Percentiles rank a stretch among this genome's conserved stretches.
These are phyloP conservation scores for Bombus picipes DNA, from an alignment of 1,140 invertebrate genomes.

Conservation along the genomic window DNA sequence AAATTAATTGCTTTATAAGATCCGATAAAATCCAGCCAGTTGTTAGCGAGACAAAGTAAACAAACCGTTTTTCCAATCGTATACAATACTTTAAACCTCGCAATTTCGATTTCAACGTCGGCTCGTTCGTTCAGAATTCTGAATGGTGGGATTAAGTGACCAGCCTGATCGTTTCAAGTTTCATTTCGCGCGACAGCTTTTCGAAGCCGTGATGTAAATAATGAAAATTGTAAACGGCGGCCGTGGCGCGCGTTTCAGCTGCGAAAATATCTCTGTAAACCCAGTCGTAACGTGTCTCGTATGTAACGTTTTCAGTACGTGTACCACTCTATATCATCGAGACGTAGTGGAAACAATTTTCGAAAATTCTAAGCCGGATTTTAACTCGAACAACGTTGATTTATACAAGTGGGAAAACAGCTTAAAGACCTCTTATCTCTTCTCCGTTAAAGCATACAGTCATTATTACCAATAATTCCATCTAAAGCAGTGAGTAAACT, in stretches of 20 bases:
- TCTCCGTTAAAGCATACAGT: background rate
- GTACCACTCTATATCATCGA: background rate
- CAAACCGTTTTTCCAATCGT: background rate
- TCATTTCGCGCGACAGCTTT: background rate
- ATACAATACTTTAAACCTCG: background rate
- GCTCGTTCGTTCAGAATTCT: background rate
- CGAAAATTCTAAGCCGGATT: background rate
- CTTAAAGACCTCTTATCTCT: background rate
- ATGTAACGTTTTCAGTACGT: background rate
- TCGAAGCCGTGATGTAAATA: background rate
- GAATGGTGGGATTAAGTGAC: background rate
- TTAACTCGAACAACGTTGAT: background rate
- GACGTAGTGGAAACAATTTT: background rate
- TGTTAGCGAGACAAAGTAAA: background rate
- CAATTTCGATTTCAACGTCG: background rate
- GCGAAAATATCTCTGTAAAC: background rate
- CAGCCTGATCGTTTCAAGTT: background rate
- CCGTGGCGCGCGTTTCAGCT: background rate
- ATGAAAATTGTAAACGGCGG: background rate
- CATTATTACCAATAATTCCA: background rate
- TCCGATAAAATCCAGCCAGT: background rate
- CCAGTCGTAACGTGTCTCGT: background rate
- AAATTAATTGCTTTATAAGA: background rate
- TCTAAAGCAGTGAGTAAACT: background rate
- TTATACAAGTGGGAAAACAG: background rate